phyloP scores from a whole-genome alignment of 2,888 invertebrate species.

The Acholoe squamosa region DNA sequence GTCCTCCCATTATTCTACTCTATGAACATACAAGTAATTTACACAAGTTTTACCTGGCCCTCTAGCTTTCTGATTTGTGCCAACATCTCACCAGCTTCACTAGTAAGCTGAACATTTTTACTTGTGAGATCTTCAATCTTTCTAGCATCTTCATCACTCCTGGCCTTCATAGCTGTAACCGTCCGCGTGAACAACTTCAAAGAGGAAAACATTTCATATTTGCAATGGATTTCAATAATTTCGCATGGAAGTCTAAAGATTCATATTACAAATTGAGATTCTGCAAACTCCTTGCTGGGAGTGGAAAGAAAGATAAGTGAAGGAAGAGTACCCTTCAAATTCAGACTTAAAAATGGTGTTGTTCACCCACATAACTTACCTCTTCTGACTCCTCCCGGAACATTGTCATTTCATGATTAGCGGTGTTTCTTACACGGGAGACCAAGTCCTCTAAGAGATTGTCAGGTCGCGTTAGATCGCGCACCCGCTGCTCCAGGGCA shows the following conservation, averaged over 20 bases:
- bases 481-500: constrained; percentile 66
- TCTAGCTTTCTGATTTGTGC: constrained; percentile 76
- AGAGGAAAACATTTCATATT: background rate
- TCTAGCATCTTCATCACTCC: constrained; percentile 77
- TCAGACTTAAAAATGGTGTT: too few relatives aligned
- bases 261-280: too few relatives aligned
- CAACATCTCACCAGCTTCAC: constrained; percentile 75
- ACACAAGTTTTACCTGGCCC: constrained; percentile 76
- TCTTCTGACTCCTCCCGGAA: constrained; percentile 56
- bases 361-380: too few relatives aligned
- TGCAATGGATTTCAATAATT: background rate
- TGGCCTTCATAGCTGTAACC: constrained; percentile 78
- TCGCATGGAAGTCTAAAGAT: too few relatives aligned
- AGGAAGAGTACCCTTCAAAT: too few relatives aligned
- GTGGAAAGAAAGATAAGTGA: too few relatives aligned
- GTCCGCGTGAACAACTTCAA: constrained; percentile 65
- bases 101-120: constrained; percentile 75
- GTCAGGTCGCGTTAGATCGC: constrained; percentile 66
- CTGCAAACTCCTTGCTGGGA: too few relatives aligned
- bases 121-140: constrained; percentile 74
- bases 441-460: constrained; percentile 66
- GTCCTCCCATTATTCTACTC: too few relatives aligned
- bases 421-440: constrained; percentile 65
- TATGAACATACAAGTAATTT: too few relatives aligned
- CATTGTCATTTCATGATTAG: constrained; percentile 67